Conservation (phyloP, 2,113 vertebrate species). For the Camelus dromedarius region DNA sequence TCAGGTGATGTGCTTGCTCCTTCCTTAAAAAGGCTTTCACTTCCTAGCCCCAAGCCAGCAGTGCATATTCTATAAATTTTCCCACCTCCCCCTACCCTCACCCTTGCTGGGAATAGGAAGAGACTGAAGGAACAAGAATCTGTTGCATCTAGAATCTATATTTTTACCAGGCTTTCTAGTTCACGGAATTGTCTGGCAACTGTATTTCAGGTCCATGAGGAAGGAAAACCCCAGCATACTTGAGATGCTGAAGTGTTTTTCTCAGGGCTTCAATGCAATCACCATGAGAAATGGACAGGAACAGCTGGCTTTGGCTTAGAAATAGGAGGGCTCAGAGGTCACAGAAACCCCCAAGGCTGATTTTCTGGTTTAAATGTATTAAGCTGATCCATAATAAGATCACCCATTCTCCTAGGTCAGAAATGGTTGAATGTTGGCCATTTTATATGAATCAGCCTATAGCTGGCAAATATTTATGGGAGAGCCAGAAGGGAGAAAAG, state of each 20-base stretch:
- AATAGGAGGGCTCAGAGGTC: background rate
- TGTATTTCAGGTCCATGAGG: background rate
- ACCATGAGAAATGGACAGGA: background rate
- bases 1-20: background rate
- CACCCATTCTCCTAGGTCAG: background rate
- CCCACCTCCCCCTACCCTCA: background rate
- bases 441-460: background rate
- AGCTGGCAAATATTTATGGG: background rate
- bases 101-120: background rate
- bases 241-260: background rate
- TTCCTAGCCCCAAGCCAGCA: background rate
- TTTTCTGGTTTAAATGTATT: background rate
- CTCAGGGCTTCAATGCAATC: background rate
- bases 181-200: background rate
- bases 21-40: background rate
- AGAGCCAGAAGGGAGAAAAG: background rate
- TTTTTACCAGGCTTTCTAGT: background rate
- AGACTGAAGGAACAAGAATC: background rate
- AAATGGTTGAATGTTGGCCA: background rate
- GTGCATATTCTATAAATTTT: background rate
- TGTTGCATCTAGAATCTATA: background rate
- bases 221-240: background rate
- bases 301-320: constrained; percentile 6
- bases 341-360: background rate
- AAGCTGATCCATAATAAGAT: background rate